Base-by-base conservation (phyloP, 1,140 invertebrate genomes). In the Calliopsis andreniformis region DNA sequence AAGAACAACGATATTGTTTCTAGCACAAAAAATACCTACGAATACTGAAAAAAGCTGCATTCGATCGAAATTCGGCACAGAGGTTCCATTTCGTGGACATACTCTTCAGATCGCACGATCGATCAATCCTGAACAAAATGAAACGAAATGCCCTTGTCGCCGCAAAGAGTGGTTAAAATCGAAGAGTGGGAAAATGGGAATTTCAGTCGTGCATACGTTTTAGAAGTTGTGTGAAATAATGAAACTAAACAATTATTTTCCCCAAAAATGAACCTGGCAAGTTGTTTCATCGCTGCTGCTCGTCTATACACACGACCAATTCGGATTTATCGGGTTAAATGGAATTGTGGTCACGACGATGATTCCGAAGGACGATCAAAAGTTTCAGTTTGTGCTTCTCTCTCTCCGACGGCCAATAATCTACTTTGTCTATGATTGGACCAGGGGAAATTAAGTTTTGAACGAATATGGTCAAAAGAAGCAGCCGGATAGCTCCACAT, bases 171-270 rank as follows among this genome's bases (percentile, higher is more conserved):
- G 14, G 43, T 3, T 18, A 18, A n/a, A 35, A 23, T 30, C 14
- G 10, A 23, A 53, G 49, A 63, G 45, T 45, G 56, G 35, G 53
- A 61, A 49, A 55, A 49, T 82, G 32, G 63, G 69, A 78, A 59
- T 79, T 80, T 82, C 67, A 42, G 20, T 20, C 67, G 76, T 45
- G 72, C 35, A 10, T 67, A 76, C 51, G 56, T 71, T 20, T 67
- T 58, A 45, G 53, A 77, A 83, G 77, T 79, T 79, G 83, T 45
- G 56, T 53, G 56, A 10, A 68, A 30, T 47, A 62, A 56, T 23
- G 51, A 72, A 83, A 84, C 80, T 72, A 84, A 84, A 83, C 77
- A 75, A 84, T 84, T 71, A 72, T 72, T 84, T 84, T 83, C 61
- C 76, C 71, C 51, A 72, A 79, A 64, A 62, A 45, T 83, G 64